A percentile compares a stretch with the other conserved stretches of the same genome.
Conservation (phyloP, 2,888 invertebrate species). For the Parasteatoda lunata region DNA sequence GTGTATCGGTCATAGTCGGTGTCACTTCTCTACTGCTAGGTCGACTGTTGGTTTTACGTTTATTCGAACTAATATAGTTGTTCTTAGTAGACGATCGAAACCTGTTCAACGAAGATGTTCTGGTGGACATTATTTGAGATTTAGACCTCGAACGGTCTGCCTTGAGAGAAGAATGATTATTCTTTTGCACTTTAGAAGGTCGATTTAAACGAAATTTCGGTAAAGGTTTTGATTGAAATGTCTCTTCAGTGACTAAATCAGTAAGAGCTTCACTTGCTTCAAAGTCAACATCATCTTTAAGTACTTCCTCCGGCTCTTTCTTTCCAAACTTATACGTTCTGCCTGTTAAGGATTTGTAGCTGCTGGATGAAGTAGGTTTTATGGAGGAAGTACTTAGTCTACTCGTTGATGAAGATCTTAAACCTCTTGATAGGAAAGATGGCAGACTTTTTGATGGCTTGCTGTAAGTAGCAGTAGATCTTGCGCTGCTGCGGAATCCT, state of each 20-base stretch:
- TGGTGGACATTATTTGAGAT: neutral
- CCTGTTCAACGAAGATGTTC: conserved; percentile 8
- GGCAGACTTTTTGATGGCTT: conserved; percentile 34
- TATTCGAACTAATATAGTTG: conserved; percentile 2
- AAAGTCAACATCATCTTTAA: conserved; percentile 46
- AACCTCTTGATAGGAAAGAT: conserved; percentile 37
- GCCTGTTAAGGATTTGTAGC: conserved; percentile 3
- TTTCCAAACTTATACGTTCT: conserved; percentile 48
- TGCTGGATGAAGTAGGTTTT: conserved; percentile 21
- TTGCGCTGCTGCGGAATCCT: conserved; percentile 7
- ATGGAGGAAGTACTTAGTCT: neutral
- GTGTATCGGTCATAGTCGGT: conserved; percentile 7
- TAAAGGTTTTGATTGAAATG: conserved; percentile 4
- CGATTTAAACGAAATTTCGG: conserved; percentile 19
- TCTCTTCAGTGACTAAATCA: conserved; percentile 44
- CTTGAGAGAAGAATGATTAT: conserved; percentile 3
- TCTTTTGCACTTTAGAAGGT: conserved; percentile 44
- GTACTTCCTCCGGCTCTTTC: conserved; percentile 8
- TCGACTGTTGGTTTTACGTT: conserved; percentile 12
- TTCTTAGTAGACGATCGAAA: conserved; percentile 24
- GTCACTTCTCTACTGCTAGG: conserved; percentile 4
- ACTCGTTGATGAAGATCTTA: conserved; percentile 13
- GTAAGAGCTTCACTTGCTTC: conserved; percentile 63
- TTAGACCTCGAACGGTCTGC: conserved; percentile 16
- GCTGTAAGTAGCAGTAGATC: conserved; percentile 6